Conservation (phyloP, 2,797 vertebrate species). For the Knipowitschia caucasica region DNA sequence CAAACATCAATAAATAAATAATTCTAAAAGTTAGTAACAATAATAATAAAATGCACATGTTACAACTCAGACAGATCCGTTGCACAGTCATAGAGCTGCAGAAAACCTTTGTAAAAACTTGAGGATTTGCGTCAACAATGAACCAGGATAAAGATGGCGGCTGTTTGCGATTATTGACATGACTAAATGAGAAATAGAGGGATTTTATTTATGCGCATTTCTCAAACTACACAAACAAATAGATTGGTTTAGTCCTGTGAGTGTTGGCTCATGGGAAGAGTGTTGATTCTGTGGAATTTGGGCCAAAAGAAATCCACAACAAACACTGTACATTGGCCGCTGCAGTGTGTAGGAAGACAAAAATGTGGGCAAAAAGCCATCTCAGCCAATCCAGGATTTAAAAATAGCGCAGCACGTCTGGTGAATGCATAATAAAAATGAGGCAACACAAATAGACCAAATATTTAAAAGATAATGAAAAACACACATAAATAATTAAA, state of each 20-base stretch:
- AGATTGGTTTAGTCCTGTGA: conserved; percentile 9
- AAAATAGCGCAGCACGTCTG: background rate
- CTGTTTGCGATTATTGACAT: background rate
- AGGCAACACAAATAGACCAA: background rate
- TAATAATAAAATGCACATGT: too few relatives aligned
- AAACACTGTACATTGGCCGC: conserved; percentile 16
- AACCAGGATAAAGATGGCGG: background rate
- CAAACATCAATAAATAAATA: too few relatives aligned
- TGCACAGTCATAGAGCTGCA: too few relatives aligned
- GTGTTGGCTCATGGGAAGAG: conserved; percentile 14
- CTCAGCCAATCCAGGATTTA: background rate
- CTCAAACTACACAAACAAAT: conserved; percentile 1
- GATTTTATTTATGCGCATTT: background rate
- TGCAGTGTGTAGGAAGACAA: conserved; percentile 15
- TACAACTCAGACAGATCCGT: too few relatives aligned
- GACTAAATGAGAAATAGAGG: conserved; percentile 2
- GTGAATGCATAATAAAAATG: background rate
- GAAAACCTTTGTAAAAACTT: too few relatives aligned
- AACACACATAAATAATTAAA: background rate
- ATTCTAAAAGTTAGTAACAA: too few relatives aligned
- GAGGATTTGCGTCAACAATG: background rate
- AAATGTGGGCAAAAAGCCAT: conserved; percentile 6
- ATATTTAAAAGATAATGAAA: too few relatives aligned
- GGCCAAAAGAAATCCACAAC: conserved; percentile 22
- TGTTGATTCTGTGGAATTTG: conserved; percentile 20